These are phyloP conservation scores for Eospalax fontanierii DNA, from an alignment of 2,797 vertebrate species.

Conservation along the genomic window DNA sequence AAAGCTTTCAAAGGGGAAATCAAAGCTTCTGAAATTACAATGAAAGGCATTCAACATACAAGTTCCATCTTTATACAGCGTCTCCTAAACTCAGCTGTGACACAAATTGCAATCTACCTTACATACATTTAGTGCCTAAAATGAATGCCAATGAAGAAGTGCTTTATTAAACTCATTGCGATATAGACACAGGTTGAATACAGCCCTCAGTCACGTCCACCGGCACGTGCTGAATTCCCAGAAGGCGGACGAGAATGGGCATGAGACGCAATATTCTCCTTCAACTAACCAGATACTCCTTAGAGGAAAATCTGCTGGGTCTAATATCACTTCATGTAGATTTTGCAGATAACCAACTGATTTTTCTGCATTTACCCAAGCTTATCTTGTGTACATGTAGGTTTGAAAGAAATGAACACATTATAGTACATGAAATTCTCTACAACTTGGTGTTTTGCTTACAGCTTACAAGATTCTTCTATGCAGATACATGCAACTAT, in stretches of 20 bases:
- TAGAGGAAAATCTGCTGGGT: neutral
- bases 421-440: neutral
- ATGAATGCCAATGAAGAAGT: neutral
- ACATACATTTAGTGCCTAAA: neutral
- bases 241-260: conserved; percentile 28
- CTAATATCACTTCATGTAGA: neutral
- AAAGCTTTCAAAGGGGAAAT: conserved; percentile 55
- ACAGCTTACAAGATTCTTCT: neutral
- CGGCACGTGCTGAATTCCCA: neutral
- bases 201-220: neutral
- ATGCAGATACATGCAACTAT: accelerated
- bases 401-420: too few relatives aligned
- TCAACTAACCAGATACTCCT: neutral
- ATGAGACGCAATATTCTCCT: neutral
- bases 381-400: too few relatives aligned
- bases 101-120: neutral
- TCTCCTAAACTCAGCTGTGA: neutral
- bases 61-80: neutral
- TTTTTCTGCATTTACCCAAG: neutral
- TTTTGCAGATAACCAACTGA: neutral
- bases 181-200: neutral
- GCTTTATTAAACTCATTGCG: conserved; percentile 5
- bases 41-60: neutral
- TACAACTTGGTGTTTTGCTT: neutral
- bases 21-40: conserved; percentile 39